Evolutionary conservation across 2,797 vertebrate species (phyloP).

Genomic region (Philypnodon macrostomus): DNA sequence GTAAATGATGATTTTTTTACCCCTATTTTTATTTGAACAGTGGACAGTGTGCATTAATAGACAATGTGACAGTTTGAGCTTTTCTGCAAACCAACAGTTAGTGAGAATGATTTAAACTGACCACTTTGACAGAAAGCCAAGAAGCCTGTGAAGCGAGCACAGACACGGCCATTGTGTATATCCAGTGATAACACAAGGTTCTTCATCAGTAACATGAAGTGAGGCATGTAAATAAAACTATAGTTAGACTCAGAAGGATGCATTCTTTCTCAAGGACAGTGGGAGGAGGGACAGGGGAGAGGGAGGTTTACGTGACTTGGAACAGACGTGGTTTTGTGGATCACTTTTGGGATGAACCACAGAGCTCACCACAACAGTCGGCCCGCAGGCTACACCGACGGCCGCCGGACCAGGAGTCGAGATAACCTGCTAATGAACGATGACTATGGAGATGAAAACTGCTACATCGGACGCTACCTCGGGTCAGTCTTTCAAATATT

Average conservation of each 20-base stretch:
- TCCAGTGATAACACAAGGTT: constrained; percentile 26
- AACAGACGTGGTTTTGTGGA: constrained; percentile 23
- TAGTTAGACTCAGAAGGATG: constrained; percentile 56
- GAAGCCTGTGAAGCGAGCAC: background rate
- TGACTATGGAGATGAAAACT: constrained; percentile 69
- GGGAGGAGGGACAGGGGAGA: constrained; percentile 18
- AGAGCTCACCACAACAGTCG: constrained; percentile 45
- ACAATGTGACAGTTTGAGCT: too few species aligned
- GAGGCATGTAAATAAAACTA: constrained; percentile 56
- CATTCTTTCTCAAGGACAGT: constrained; percentile 69
- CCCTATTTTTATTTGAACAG: too few species aligned
- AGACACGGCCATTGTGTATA: constrained; percentile 10
- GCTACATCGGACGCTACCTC: constrained; percentile 63
- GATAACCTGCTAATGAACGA: constrained; percentile 72
- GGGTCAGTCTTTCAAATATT: constrained; percentile 63
- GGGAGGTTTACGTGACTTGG: constrained; percentile 23
- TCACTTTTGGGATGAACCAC: constrained; percentile 69
- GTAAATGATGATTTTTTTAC: too few species aligned
- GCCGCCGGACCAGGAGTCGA: constrained; percentile 62
- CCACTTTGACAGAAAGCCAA: background rate
- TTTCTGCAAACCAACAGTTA: too few species aligned
- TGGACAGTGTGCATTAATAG: too few species aligned
- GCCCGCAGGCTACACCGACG: constrained; percentile 34
- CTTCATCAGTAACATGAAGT: constrained; percentile 45
- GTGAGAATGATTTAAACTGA: too few species aligned